Evolutionary conservation across 2,888 invertebrate genomes (phyloP).

Genomic region (Nomada fucata): DNA sequence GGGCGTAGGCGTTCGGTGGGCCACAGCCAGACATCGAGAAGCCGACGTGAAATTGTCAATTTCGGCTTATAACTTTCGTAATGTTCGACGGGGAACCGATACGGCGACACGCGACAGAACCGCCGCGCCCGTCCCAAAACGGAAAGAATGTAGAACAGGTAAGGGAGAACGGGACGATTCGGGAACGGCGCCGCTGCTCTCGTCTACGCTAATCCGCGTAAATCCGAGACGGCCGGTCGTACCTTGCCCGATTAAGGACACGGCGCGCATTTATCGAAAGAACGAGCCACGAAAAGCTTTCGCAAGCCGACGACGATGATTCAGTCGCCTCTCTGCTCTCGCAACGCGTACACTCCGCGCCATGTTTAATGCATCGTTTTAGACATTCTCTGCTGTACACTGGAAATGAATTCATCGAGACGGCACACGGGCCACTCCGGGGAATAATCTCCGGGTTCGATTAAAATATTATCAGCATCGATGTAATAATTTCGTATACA

Average conservation of each 20-base stretch:
- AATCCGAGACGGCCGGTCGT: constrained; percentile 24
- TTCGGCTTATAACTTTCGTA: constrained; percentile 58
- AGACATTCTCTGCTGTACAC: constrained; percentile 35
- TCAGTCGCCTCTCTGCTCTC: constrained; percentile 60
- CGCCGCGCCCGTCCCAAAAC: background rate
- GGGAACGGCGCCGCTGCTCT: background rate
- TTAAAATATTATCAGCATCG: too few species aligned
- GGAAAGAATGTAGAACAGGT: background rate
- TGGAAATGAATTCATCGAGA: too few species aligned
- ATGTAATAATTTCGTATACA: too few species aligned
- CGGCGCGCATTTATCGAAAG: constrained; percentile 40
- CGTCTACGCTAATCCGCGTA: constrained; percentile 24
- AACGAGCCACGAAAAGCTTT: constrained; percentile 52
- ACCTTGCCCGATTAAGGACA: constrained; percentile 40
- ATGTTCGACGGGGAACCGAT: constrained; percentile 10
- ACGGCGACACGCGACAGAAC: constrained; percentile 2
- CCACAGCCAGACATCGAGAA: constrained; percentile 69
- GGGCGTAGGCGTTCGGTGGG: constrained; percentile 79
- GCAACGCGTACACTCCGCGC: constrained; percentile 37
- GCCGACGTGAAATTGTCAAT: constrained; percentile 69
- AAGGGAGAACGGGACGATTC: background rate
- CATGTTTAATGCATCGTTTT: constrained; percentile 50
- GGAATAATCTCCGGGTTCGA: too few species aligned
- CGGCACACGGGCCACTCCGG: too few species aligned
- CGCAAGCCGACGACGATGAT: constrained; percentile 66